Evolutionary conservation across 1,140 invertebrate species (phyloP).

Genomic region (Pentalonia nigronervosa): DNA sequence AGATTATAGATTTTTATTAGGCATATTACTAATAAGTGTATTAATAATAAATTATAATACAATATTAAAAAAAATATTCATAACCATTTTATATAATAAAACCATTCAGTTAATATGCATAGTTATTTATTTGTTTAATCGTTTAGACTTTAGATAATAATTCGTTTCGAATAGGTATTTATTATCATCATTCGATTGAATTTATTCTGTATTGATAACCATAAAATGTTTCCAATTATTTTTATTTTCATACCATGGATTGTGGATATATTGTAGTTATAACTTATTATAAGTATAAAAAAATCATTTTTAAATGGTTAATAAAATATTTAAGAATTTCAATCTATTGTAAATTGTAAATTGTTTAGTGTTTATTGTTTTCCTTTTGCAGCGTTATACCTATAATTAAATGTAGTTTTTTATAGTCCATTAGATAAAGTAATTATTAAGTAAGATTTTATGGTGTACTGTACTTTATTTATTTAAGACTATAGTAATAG

Average conservation of each 20-base stretch:
- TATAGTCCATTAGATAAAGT: constrained; percentile 12
- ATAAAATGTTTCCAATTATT: not conserved
- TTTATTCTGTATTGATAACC: not conserved
- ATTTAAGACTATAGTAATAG: constrained; percentile 2
- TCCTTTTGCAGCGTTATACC: not conserved
- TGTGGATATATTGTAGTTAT: not conserved
- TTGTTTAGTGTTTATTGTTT: not conserved
- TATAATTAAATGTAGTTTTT: not conserved
- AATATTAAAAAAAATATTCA: too few species aligned
- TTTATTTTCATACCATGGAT: not conserved
- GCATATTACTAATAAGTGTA: not conserved
- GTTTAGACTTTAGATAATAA: not conserved
- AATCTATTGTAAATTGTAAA: not conserved
- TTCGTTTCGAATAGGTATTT: not conserved
- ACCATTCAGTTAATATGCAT: not conserved
- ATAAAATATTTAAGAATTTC: not conserved
- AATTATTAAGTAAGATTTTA: constrained; percentile 14
- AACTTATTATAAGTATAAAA: not conserved
- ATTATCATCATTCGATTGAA: not conserved
- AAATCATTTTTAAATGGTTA: not conserved
- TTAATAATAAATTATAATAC: too few species aligned
- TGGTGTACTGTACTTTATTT: not conserved
- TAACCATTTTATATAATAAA: not conserved
- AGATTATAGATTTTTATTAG: not conserved
- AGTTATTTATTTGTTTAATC: not conserved